phyloP scores from a whole-genome alignment of 2,113 vertebrate species.

The Natator depressus region DNA sequence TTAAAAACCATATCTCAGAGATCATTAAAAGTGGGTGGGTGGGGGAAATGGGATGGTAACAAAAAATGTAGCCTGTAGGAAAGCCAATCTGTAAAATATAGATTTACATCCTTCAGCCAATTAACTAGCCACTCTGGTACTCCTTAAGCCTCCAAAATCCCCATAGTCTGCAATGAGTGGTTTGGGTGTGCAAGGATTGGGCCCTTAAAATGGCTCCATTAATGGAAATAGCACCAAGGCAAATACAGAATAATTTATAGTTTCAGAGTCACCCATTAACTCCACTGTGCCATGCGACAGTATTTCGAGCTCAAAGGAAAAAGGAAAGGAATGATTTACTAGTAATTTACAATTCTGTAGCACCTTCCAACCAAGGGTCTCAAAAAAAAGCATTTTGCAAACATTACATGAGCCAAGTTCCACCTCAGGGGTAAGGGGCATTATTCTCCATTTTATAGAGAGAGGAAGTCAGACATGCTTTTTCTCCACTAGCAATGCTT shows the following conservation, averaged over 20 bases:
- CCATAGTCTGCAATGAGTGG: neutral
- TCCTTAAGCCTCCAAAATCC: neutral
- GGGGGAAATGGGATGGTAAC: neutral
- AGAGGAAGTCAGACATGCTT: neutral
- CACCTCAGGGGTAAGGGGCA: neutral
- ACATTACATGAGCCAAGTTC: neutral
- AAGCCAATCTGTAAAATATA: neutral
- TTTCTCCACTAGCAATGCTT: neutral
- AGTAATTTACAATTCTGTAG: neutral
- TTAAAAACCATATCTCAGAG: accelerated
- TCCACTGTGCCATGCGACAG: neutral
- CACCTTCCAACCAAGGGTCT: neutral
- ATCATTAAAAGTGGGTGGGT: neutral
- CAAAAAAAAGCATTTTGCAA: neutral
- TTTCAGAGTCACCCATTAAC: neutral
- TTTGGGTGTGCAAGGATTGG: neutral
- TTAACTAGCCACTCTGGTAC: neutral
- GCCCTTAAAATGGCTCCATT: neutral
- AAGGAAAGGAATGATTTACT: neutral
- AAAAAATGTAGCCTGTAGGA: neutral
- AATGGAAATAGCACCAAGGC: neutral
- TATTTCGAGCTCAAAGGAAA: neutral
- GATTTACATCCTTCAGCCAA: neutral
- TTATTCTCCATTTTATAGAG: neutral
- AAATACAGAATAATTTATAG: too few species aligned